These are phyloP conservation scores for Dryobota labecula DNA, from an alignment of 2,888 invertebrate genomes.

Conservation along the genomic window DNA sequence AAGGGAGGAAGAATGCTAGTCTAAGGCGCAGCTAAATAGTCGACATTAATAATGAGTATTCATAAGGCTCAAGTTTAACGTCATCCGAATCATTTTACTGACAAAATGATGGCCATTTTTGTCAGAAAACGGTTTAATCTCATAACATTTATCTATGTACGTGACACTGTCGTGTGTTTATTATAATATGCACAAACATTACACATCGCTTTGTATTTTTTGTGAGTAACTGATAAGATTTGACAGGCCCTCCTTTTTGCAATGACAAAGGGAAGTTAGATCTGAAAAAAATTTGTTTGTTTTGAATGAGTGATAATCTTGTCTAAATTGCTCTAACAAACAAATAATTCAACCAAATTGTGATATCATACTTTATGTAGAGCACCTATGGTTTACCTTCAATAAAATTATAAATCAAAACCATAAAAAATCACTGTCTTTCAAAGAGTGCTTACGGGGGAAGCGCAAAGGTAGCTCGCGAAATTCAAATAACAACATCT, in stretches of 20 bases:
- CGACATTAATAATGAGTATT: not conserved
- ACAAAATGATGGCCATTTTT: conserved; percentile 16
- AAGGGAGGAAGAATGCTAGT: too few species aligned
- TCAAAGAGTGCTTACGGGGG: not conserved
- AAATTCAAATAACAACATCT: too few species aligned
- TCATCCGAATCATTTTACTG: conserved; percentile 28
- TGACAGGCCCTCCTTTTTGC: not conserved
- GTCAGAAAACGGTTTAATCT: conserved; percentile 25
- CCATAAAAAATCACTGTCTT: not conserved
- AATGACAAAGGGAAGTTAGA: not conserved
- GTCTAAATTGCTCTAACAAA: not conserved
- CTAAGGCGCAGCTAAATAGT: not conserved
- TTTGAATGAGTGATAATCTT: not conserved
- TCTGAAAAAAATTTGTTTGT: not conserved
- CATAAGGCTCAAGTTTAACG: not conserved
- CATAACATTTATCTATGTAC: conserved; percentile 30
- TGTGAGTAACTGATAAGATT: not conserved
- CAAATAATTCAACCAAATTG: not conserved
- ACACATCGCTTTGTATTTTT: not conserved
- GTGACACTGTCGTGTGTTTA: conserved; percentile 4
- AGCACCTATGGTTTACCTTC: not conserved
- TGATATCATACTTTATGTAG: not conserved
- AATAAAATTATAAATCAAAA: not conserved
- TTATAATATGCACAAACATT: not conserved
- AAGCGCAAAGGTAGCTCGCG: too few species aligned